Evolutionary conservation across 37 sponge, comb jelly and placozoan genomes (phyloP), one percentile per base, ranked within the genome.

Genomic region (Beroe forskalii): DNA sequence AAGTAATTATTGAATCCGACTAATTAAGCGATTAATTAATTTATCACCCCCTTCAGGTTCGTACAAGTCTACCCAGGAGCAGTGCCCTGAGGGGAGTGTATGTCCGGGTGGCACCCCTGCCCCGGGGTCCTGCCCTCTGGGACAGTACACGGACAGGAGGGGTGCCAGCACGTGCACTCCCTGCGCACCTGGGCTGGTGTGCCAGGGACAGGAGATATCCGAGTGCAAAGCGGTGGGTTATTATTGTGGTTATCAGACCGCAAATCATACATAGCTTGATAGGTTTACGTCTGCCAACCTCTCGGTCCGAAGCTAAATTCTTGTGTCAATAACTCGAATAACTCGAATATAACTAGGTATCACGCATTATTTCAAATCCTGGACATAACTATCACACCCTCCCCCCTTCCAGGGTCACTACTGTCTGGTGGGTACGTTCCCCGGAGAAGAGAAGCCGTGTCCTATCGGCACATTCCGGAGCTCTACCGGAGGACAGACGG

Each of bases 71-170:
- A 39, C 43, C 17, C 17, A 28, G 19, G 30, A 89, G 62, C 28
- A n/a, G 27, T 91, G 91, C 31, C 91, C 91, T 9, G 24, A 6
- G 6, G 89, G 89, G 40, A 28, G 14, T 62, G 37, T 32, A 90
- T 91, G 91, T 90, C 91, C 91, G 6, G 91, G 28, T 20, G 91
- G 91, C 14, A 91, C 91, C 24, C 23, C 63, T 12, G 61, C 37
- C 9, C 67, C 91, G 14, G 24, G 3, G 3, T 33, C 91, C 61
- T 90, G 91, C 32, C 67, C 67, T 17, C 14, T 14, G 40, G 91
- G 91, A 22, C 24, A 69, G 67, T 90, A 27, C 31, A 90, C 76
- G 9, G 36, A 90, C 40, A 24, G 12, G 17, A 43, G 75, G 30
- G 22, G 76, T 23, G 41, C 36, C 25, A 42, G 41, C 31, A 22